phyloP scores from a whole-genome alignment of 1,140 invertebrate genomes.

The Nomia melanderi region DNA sequence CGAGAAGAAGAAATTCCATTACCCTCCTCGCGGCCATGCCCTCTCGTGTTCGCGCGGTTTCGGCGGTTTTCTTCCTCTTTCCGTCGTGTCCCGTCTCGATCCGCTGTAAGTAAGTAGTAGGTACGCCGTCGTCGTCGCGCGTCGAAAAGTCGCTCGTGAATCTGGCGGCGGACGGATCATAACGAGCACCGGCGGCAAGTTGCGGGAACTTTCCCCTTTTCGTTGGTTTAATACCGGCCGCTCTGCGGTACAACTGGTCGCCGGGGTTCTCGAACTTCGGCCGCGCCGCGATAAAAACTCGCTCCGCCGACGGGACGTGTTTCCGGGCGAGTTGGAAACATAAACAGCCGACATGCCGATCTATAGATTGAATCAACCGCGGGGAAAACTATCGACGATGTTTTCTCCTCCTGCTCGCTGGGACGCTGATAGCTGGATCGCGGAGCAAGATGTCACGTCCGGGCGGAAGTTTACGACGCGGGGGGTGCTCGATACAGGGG shows the following conservation, averaged over 20 bases:
- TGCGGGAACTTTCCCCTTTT: conserved; percentile 45
- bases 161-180: conserved; percentile 31
- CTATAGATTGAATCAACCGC: background rate
- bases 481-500: background rate
- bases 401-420: background rate
- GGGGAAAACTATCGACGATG: background rate
- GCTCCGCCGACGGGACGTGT: background rate
- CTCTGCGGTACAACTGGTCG: background rate
- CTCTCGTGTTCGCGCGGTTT: conserved; percentile 20
- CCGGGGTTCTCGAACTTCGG: conserved; percentile 40
- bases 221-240: conserved; percentile 35
- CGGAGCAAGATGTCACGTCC: conserved; percentile 3
- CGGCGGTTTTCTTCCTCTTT: background rate
- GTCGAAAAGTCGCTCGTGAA: conserved; percentile 43
- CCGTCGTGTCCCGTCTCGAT: no score
- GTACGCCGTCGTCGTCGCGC: conserved; percentile 10
- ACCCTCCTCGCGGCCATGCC: background rate
- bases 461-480: background rate
- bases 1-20: conserved; percentile 46
- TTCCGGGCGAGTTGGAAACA: background rate
- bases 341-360: background rate
- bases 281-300: conserved; percentile 31
- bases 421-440: background rate
- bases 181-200: conserved; percentile 41
- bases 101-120: no score